Conservation (phyloP, 2,113 vertebrate genomes). For the Dicerorhinus sumatrensis region DNA sequence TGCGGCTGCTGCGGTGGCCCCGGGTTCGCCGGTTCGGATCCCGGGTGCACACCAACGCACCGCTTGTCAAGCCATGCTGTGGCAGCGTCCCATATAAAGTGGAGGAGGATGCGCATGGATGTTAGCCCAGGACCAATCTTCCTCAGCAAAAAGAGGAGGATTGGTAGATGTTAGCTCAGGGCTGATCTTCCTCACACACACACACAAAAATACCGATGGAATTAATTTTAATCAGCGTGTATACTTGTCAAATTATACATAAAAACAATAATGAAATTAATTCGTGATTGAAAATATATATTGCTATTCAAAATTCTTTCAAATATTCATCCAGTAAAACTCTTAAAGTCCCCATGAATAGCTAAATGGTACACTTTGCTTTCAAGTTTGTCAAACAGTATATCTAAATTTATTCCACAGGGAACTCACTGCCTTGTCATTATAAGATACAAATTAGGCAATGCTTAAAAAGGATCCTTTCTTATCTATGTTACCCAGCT, state of each 20-base stretch:
- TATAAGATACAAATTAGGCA: slow-evolving; percentile 25
- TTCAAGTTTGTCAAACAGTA: neutral
- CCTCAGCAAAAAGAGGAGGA: no score
- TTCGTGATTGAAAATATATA: neutral
- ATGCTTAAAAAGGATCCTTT: neutral
- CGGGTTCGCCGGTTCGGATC: no score
- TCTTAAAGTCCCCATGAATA: neutral
- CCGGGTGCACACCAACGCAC: no score
- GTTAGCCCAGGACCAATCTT: no score
- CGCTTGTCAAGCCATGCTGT: no score
- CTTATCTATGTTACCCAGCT: neutral
- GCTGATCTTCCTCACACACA: no score
- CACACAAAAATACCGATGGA: neutral
- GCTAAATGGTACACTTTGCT: neutral
- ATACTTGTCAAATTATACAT: neutral
- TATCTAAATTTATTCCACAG: neutral
- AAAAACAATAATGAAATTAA: slow-evolving; percentile 8
- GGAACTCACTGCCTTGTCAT: neutral
- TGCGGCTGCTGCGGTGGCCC: no score
- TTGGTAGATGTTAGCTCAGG: no score
- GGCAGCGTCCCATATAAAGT: no score
- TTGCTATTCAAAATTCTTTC: neutral
- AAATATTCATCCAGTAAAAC: neutral
- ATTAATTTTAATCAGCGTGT: neutral
- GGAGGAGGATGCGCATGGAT: no score